These are phyloP conservation scores for Cyclura pinguis DNA, from an alignment of 2,797 vertebrate species.

Conservation along the genomic window DNA sequence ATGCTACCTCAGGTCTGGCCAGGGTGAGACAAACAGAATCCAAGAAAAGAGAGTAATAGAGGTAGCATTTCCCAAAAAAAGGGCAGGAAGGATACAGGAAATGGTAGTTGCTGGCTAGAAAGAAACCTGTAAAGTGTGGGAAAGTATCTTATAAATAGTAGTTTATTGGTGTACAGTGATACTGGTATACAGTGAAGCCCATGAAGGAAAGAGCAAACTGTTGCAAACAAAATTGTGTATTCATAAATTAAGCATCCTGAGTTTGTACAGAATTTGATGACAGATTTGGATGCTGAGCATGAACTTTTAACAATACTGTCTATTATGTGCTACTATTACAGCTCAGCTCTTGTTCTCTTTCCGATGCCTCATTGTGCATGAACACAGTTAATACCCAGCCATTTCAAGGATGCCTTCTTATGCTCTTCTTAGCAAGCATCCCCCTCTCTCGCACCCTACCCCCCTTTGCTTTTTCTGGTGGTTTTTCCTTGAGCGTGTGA, in stretches of 20 bases:
- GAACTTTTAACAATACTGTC: background rate
- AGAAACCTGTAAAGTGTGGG: background rate
- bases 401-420: background rate
- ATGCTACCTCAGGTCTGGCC: background rate
- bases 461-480: background rate
- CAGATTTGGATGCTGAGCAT: background rate
- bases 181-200: background rate
- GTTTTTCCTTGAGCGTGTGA: constrained; percentile 11
- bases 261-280: background rate
- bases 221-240: background rate
- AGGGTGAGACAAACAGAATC: background rate
- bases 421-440: constrained; percentile 4
- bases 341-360: background rate
- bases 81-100: background rate
- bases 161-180: background rate
- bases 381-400: background rate
- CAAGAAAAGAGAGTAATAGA: background rate
- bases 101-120: background rate
- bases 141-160: background rate
- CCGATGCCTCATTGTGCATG: background rate
- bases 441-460: background rate
- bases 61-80: background rate
- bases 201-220: background rate
- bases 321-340: background rate
- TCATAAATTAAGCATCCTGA: background rate